Conservation (phyloP, 2,113 vertebrate species). For the Harpagus bidentatus region DNA sequence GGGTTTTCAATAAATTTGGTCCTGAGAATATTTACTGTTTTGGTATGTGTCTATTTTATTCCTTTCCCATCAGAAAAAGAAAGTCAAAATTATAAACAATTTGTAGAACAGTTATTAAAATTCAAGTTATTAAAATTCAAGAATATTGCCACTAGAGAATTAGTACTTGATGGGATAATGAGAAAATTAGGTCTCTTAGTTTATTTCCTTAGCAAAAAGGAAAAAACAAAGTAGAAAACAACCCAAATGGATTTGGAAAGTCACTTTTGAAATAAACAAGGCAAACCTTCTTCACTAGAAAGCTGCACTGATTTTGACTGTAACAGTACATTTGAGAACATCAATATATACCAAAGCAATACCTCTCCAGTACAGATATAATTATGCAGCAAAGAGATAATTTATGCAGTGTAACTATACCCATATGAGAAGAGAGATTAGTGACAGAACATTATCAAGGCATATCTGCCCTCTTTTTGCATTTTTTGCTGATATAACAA, state of each 20-base stretch:
- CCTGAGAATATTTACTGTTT: neutral
- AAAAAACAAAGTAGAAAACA: neutral
- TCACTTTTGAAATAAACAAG: neutral
- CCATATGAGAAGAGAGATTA: neutral
- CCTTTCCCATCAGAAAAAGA: neutral
- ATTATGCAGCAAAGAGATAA: neutral
- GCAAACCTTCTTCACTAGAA: neutral
- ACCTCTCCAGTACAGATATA: neutral
- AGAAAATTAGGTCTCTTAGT: neutral
- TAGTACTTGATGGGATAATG: neutral
- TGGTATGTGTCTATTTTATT: neutral
- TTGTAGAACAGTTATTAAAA: neutral
- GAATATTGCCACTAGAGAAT: neutral
- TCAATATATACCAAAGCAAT: neutral
- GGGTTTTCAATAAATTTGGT: neutral
- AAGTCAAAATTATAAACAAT: neutral
- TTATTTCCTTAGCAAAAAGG: neutral
- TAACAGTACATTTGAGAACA: neutral
- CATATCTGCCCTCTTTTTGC: neutral
- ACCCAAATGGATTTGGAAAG: neutral
- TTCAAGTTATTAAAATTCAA: slow-evolving; percentile 10
- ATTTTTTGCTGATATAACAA: neutral
- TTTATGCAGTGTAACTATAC: neutral
- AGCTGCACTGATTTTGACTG: neutral
- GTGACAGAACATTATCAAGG: neutral